Conservation (phyloP, 2,113 vertebrate species). For the Labrus mixtus region DNA sequence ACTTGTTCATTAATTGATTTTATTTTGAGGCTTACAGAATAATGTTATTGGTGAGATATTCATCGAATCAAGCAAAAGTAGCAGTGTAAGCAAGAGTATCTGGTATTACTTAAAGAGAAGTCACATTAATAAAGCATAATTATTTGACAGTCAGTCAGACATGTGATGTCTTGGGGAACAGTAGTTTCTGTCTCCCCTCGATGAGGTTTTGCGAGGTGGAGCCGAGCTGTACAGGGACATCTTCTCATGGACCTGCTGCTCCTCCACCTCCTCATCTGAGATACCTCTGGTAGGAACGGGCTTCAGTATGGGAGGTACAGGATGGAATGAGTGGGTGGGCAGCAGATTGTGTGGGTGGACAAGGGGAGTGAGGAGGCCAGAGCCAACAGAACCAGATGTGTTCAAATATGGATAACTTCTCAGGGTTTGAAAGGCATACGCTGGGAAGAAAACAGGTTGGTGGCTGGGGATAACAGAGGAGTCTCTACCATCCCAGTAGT, state of each 20-base stretch:
- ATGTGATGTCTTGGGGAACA: constrained; percentile 49
- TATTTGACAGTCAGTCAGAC: constrained; percentile 28
- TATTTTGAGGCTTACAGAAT: neutral
- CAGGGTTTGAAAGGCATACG: constrained; percentile 70
- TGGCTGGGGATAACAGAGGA: constrained; percentile 31
- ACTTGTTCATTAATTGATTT: neutral
- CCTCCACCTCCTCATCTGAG: constrained; percentile 79
- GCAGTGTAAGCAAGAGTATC: neutral
- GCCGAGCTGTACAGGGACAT: constrained; percentile 40
- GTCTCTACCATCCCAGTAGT: constrained; percentile 60
- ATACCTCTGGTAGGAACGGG: constrained; percentile 4
- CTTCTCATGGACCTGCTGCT: constrained; percentile 78
- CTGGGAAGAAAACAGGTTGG: constrained; percentile 63
- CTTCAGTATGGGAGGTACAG: constrained; percentile 56
- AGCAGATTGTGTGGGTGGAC: constrained; percentile 66
- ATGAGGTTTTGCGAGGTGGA: constrained; percentile 84
- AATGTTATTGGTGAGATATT: neutral
- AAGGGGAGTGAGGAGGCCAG: constrained; percentile 60
- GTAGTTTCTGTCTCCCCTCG: constrained; percentile 7
- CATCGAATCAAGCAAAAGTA: neutral
- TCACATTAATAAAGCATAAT: neutral
- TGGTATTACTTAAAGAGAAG: neutral
- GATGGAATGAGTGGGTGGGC: constrained; percentile 38
- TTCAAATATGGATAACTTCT: constrained; percentile 78
- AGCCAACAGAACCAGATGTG: constrained; percentile 6